phyloP scores from a whole-genome alignment of 92 coral and sea anemone species.

The Palythoa heliodiscus region DNA sequence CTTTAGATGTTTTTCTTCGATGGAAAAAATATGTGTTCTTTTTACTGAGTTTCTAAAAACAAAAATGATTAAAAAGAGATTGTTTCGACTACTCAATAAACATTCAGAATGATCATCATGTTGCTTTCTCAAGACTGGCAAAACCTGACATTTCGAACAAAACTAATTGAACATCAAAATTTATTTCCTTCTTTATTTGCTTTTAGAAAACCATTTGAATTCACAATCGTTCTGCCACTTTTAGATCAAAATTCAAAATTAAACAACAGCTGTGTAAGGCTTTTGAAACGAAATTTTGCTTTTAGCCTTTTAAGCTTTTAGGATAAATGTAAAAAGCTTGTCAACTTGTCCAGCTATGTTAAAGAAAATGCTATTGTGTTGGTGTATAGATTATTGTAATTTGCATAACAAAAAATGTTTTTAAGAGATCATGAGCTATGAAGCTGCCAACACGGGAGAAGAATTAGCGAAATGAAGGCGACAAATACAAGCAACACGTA shows the following conservation, averaged over 20 bases:
- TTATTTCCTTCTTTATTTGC: too few relatives aligned
- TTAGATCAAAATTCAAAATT: background rate
- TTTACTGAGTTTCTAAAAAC: too few relatives aligned
- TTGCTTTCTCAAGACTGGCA: background rate
- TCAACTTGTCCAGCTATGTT: background rate
- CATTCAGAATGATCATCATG: background rate
- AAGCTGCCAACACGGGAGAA: background rate
- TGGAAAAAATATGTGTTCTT: too few relatives aligned
- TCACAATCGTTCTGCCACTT: background rate
- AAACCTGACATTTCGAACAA: background rate
- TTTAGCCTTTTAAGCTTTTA: too few relatives aligned
- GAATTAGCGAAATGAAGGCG: background rate
- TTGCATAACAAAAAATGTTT: background rate
- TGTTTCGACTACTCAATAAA: background rate
- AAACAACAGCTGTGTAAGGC: conserved; percentile 2
- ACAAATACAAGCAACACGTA: background rate
- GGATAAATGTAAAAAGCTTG: background rate
- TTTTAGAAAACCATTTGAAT: background rate
- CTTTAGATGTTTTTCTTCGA: too few relatives aligned
- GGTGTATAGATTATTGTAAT: background rate
- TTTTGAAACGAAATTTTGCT: background rate
- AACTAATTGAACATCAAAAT: background rate
- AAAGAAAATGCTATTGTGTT: background rate
- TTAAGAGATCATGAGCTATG: background rate
- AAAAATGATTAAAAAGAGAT: background rate